Percentiles rank a stretch among this genome's conserved stretches.
phyloP scores from a whole-genome alignment of 2,113 vertebrate species.

The human region DNA sequence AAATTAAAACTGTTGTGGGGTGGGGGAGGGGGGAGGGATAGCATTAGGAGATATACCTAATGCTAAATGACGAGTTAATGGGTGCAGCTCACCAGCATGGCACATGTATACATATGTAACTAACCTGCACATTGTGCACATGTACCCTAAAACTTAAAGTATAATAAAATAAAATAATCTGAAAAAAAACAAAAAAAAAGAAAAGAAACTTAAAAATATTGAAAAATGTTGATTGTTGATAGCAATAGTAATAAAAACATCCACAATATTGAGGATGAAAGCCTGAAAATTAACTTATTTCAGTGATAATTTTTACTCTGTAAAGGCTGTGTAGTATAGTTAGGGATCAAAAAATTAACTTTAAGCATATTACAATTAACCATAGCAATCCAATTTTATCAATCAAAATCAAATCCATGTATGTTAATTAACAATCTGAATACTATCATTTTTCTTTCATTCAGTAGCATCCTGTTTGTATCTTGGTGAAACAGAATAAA shows the following conservation, averaged over 20 bases:
- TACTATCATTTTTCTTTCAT: neutral
- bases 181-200: too few relatives aligned
- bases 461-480: neutral
- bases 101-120: too few relatives aligned
- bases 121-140: too few relatives aligned
- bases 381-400: neutral
- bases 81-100: too few relatives aligned
- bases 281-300: neutral
- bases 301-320: neutral
- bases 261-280: neutral
- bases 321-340: neutral
- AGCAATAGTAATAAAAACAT: neutral
- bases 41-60: too few relatives aligned
- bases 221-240: neutral
- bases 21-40: too few relatives aligned
- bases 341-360: neutral
- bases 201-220: neutral
- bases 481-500: neutral
- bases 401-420: neutral
- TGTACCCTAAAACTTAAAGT: too few relatives aligned
- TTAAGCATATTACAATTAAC: neutral
- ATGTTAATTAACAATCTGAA: neutral
- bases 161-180: too few relatives aligned
- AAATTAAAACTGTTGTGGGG: too few relatives aligned
- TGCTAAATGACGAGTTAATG: too few relatives aligned